A percentile compares a stretch with the other conserved stretches of the same genome.
phyloP scores from a whole-genome alignment of 2,113 vertebrate species.

The Quiscalus mexicanus region DNA sequence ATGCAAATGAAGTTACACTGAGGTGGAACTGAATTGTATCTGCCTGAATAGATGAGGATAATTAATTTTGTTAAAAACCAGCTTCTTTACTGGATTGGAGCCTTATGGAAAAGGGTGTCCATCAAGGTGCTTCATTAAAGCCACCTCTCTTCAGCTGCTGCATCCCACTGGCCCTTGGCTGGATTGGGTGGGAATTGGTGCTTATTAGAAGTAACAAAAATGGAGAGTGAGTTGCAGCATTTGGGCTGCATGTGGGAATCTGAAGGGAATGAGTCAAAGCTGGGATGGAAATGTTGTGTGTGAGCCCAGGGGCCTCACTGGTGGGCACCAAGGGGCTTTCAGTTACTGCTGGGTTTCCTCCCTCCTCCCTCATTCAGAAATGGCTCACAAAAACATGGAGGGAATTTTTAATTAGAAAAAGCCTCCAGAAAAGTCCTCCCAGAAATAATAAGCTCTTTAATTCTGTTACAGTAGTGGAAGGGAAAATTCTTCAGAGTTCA shows the following conservation, averaged over 20 bases:
- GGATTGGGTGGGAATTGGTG: not conserved
- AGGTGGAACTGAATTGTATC: not conserved
- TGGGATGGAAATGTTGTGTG: not conserved
- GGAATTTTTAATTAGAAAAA: constrained; percentile 36
- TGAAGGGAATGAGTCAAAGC: not conserved
- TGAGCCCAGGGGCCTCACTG: not conserved
- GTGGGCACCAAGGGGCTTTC: not conserved
- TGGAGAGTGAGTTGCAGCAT: not conserved
- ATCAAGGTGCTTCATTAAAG: not conserved
- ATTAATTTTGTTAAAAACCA: not conserved
- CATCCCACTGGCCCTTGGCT: not conserved
- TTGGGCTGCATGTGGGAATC: not conserved
- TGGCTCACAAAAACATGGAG: not conserved
- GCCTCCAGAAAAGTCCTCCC: not conserved
- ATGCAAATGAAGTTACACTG: not conserved
- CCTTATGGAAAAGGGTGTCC: not conserved
- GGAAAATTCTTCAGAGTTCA: not conserved
- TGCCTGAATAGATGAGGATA: not conserved
- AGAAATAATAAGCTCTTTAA: constrained; percentile 17
- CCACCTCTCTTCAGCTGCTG: not conserved
- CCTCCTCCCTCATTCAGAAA: not conserved
- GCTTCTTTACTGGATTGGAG: not conserved
- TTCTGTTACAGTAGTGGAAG: not conserved
- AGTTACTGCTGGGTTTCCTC: not conserved
- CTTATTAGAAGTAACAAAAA: not conserved